Conservation (phyloP, 2,113 vertebrate species). For the Grus americana region DNA sequence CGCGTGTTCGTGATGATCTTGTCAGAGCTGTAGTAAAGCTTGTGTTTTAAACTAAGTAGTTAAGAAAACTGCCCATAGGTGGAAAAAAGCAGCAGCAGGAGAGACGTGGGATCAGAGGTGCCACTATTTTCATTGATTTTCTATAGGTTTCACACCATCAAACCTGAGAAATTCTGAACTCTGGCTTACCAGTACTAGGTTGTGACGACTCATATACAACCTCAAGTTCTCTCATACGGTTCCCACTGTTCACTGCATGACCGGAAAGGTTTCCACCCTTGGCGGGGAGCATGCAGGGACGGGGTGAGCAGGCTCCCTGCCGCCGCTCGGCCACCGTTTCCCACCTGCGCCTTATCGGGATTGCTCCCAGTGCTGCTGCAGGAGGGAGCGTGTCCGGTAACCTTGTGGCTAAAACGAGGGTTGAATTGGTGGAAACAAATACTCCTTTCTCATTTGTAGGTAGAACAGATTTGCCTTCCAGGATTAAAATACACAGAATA, state of each 20-base stretch:
- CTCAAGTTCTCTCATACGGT: not conserved
- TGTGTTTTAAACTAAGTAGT: not conserved
- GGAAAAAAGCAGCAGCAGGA: not conserved
- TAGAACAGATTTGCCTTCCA: not conserved
- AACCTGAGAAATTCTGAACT: not conserved
- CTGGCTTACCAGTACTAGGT: not conserved
- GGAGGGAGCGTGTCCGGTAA: not conserved
- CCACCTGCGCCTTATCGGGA: not conserved
- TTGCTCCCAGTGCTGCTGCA: not conserved
- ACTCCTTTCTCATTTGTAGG: not conserved
- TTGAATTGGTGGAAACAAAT: not conserved
- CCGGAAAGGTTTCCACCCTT: not conserved
- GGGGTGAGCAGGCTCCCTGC: not conserved
- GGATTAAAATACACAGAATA: not conserved
- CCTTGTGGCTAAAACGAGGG: not conserved
- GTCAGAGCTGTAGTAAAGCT: not conserved
- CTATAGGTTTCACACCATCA: not conserved
- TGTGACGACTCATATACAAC: not conserved
- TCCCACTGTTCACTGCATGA: not conserved
- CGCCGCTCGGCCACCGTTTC: rapidly evolving
- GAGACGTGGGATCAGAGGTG: not conserved
- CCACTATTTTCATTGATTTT: not conserved
- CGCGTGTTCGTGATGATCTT: not conserved
- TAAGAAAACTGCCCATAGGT: not conserved
- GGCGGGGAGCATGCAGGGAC: not conserved